Conservation (phyloP, 2,888 invertebrate species). For the Pristionchus japonicus region DNA sequence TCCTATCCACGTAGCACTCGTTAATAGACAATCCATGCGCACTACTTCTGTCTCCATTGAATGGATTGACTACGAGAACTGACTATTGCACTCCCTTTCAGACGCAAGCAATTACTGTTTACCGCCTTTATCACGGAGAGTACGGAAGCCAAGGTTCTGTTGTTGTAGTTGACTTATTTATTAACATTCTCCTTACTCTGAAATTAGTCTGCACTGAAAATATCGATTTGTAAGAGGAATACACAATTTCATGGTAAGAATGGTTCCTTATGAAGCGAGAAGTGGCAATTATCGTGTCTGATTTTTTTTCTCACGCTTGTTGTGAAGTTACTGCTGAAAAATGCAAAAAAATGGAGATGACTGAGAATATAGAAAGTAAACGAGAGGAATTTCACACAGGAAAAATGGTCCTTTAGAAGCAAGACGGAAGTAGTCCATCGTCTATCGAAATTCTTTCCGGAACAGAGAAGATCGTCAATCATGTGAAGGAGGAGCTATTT, state of each 20-base stretch:
- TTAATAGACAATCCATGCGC: not conserved
- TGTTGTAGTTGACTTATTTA: not conserved
- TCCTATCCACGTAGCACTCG: not conserved
- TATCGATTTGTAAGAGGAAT: not conserved
- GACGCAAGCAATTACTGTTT: not conserved
- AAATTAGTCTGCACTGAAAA: not conserved
- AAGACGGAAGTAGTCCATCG: not conserved
- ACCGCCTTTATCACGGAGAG: not conserved
- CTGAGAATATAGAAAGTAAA: not conserved
- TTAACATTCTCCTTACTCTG: not conserved
- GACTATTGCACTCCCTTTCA: not conserved
- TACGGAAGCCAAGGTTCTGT: not conserved
- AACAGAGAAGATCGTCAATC: not conserved
- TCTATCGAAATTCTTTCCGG: not conserved
- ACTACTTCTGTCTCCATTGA: not conserved
- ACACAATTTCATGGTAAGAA: not conserved
- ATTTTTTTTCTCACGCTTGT: not conserved
- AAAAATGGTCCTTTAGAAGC: too few relatives aligned
- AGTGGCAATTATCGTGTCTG: not conserved
- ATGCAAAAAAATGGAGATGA: too few relatives aligned
- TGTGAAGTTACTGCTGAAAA: not conserved
- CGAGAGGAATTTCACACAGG: not conserved
- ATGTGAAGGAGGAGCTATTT: not conserved
- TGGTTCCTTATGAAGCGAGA: not conserved
- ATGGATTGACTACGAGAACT: not conserved